Evolutionary conservation across 2,797 vertebrate genomes (phyloP).

Genomic region (Gallinago stenura): DNA sequence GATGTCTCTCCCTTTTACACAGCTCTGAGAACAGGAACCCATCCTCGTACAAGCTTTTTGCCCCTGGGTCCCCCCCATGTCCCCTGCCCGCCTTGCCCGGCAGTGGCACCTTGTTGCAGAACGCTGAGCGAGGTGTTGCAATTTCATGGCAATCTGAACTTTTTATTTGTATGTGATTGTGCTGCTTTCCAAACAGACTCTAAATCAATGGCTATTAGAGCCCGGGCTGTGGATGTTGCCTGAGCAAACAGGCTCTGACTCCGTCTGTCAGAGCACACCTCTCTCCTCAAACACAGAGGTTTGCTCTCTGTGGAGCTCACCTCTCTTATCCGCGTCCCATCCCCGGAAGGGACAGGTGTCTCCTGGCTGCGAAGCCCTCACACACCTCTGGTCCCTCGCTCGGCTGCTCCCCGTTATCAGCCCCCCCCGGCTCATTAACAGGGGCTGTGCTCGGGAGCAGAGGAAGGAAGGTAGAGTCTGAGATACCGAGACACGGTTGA

Average conservation of each 20-base stretch:
- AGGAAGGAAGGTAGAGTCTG: conserved; percentile 66
- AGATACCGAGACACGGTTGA: conserved; percentile 49
- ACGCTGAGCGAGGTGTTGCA: conserved; percentile 1
- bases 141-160: background rate
- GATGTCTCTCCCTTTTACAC: background rate
- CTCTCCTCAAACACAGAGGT: conserved; percentile 53
- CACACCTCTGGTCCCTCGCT: background rate
- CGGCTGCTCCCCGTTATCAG: background rate
- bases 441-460: conserved; percentile 14
- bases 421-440: conserved; percentile 23
- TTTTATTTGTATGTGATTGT: background rate
- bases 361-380: background rate
- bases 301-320: conserved; percentile 37
- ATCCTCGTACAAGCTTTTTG: background rate
- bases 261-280: conserved; percentile 55
- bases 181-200: conserved; percentile 44
- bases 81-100: background rate
- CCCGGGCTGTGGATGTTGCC: conserved; percentile 16
- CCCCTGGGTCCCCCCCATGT: background rate
- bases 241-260: conserved; percentile 59
- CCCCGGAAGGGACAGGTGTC: conserved; percentile 37
- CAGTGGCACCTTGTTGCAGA: background rate
- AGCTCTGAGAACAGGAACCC: accelerated
- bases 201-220: conserved; percentile 25
- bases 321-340: background rate